phyloP scores from a whole-genome alignment of 1,140 invertebrate genomes.

The Apis dorsata region DNA sequence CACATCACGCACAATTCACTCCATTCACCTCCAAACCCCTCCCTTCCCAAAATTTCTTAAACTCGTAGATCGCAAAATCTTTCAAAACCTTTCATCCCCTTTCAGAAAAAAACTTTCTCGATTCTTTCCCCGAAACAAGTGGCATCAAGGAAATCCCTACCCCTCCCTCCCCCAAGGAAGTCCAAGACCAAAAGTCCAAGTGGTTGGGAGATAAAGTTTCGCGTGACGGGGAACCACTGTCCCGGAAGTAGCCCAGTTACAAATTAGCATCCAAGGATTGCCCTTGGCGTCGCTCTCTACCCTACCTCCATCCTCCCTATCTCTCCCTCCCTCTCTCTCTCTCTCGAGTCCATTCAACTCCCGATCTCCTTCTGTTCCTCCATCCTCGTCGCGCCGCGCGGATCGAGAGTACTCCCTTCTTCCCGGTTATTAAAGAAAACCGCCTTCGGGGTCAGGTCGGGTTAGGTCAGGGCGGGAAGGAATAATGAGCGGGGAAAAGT shows the following conservation, averaged over 20 bases:
- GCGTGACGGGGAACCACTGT: conserved; percentile 73
- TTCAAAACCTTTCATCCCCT: background rate
- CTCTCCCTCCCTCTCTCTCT: conserved; percentile 43
- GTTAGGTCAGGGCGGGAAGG: conserved; percentile 77
- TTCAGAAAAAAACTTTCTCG: conserved; percentile 30
- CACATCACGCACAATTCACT: too few relatives aligned
- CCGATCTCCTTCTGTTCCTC: conserved; percentile 47
- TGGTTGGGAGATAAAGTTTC: conserved; percentile 61
- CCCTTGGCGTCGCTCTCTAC: conserved; percentile 73
- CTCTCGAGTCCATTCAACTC: conserved; percentile 31
- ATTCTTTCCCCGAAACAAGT: conserved; percentile 3
- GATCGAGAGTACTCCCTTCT: conserved; percentile 58
- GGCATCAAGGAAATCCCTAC: background rate
- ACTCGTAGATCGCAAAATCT: too few relatives aligned
- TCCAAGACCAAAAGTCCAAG: background rate
- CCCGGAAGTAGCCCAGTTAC: conserved; percentile 78
- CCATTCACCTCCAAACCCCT: too few relatives aligned
- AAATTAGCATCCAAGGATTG: conserved; percentile 79
- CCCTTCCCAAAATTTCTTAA: too few relatives aligned
- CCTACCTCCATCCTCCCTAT: conserved; percentile 34
- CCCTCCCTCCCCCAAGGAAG: background rate
- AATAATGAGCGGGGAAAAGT: conserved; percentile 79
- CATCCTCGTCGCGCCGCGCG: conserved; percentile 44
- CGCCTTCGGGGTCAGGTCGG: conserved; percentile 76
- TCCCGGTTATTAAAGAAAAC: conserved; percentile 77